Evolutionary conservation across 2,797 vertebrate genomes (phyloP), one percentile per base, ranked within the genome.

Genomic region (Acanthurus tractus): DNA sequence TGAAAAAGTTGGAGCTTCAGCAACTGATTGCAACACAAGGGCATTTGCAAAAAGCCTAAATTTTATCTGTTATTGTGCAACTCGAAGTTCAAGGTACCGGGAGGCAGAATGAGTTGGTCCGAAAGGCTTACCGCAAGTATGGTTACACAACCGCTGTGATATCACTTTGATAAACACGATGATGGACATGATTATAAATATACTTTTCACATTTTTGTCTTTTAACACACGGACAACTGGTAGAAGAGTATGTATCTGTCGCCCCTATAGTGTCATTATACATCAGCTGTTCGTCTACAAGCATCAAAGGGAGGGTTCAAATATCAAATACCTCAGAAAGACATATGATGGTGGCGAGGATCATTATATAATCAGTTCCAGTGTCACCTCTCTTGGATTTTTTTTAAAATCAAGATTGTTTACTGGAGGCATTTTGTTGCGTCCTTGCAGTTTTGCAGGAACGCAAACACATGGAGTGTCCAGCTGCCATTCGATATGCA

Each of bases 211-310:
- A 70, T 78, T 63, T 81, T 46, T 70, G 52, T 81, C 72, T 25
- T 84, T 82, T 78, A 50, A 63, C 76, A 65, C 44, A 25, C 8
- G 61, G 83, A 74, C 77, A 82, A 74, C 73, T 86, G 87, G 54
- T 17, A 15, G 46, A 52, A 38, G 22, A 59, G 17, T 38, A 38
- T n/a, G 2, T 64, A 9, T 80, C 46, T 45, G 63, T 86, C 59
- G 40, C 53, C 56, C 20, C 8, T 22, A 12, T 34, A 23, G 45
- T 50, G 22, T 74, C 65, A 57, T 74, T 65, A 81, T 42, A 23
- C 23, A 53, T 91, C 89, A 92, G 87, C 89, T 92, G 86, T 84
- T 86, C 17, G 1, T 52, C 44, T 78, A 29, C 49, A 69, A n/a
- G 25, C 61, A 63, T 79, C 63, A 73, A 62, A 76, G 58, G 56